Percentiles rank a stretch among this genome's conserved stretches.
Evolutionary conservation across 1,140 invertebrate species (phyloP).

Genomic region (Heliconius himera): DNA sequence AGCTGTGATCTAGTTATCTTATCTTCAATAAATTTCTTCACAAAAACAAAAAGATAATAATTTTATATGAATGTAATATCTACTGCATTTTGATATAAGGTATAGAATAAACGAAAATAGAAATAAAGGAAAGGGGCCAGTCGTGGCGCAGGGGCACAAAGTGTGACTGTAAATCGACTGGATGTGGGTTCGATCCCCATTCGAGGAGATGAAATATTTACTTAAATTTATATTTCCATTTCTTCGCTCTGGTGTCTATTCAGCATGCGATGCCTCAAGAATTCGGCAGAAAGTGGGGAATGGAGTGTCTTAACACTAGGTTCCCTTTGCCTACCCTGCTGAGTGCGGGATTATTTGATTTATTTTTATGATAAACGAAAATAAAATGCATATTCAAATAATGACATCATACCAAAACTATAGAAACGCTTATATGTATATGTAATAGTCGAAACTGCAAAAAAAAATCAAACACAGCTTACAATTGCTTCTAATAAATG

Average conservation of each 20-base stretch:
- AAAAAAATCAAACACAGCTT: background rate
- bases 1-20: constrained; percentile 17
- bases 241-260: too few relatives aligned
- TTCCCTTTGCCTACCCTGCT: too few relatives aligned
- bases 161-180: too few relatives aligned
- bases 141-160: too few relatives aligned
- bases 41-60: constrained; percentile 1
- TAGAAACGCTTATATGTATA: background rate
- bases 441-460: background rate
- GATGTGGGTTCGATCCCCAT: too few relatives aligned
- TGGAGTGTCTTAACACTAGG: too few relatives aligned
- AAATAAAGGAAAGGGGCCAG: too few relatives aligned
- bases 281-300: too few relatives aligned
- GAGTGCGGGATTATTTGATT: too few relatives aligned
- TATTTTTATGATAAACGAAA: background rate
- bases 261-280: too few relatives aligned
- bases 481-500: background rate
- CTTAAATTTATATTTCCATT: too few relatives aligned
- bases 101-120: background rate
- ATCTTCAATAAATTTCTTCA: constrained; percentile 10
- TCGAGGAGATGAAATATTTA: too few relatives aligned
- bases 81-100: background rate
- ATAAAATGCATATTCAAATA: background rate
- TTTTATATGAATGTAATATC: background rate
- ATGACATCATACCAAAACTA: background rate